A percentile compares a stretch with the other conserved stretches of the same genome.
phyloP scores from a whole-genome alignment of 64 coral and sea anemone genomes.

The Stichodactyla helianthus region DNA sequence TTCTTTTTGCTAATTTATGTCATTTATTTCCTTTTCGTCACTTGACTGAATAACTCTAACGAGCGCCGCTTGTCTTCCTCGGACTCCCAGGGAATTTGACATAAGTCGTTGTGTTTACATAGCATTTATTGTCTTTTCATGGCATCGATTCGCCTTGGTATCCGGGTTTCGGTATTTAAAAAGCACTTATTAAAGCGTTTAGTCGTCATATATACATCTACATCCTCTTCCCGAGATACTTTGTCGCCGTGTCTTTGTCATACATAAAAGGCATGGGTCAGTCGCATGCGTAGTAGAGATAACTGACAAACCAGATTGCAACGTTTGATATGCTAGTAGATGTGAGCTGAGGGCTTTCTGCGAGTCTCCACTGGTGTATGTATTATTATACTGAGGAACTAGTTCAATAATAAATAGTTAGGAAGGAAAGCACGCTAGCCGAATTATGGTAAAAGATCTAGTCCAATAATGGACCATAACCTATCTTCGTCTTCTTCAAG shows the following conservation, averaged over 20 bases:
- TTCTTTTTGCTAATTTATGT: slow-evolving; percentile 2
- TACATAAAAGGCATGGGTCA: background rate
- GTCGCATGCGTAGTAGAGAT: background rate
- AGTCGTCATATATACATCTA: background rate
- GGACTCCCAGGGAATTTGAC: background rate
- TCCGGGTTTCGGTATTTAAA: slow-evolving; percentile 12
- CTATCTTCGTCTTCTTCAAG: background rate
- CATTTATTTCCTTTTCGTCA: slow-evolving; percentile 10
- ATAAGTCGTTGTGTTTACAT: background rate
- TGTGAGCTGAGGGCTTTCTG: background rate
- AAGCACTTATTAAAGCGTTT: slow-evolving; percentile 12
- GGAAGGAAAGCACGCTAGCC: background rate
- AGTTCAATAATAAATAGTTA: background rate
- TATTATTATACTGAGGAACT: background rate
- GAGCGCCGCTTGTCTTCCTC: background rate
- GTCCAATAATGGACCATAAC: background rate
- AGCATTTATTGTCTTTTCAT: background rate
- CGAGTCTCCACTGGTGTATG: background rate
- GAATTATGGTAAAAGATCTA: background rate
- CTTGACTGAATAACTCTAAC: slow-evolving; percentile 10
- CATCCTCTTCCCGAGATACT: slow-evolving; percentile 1
- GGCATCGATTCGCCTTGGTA: background rate
- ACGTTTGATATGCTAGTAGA: background rate
- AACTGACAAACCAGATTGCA: background rate
- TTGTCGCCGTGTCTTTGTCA: background rate